These are phyloP conservation scores for Drosophila sturtevanti DNA, from an alignment of 1,140 invertebrate species.

Conservation along the genomic window DNA sequence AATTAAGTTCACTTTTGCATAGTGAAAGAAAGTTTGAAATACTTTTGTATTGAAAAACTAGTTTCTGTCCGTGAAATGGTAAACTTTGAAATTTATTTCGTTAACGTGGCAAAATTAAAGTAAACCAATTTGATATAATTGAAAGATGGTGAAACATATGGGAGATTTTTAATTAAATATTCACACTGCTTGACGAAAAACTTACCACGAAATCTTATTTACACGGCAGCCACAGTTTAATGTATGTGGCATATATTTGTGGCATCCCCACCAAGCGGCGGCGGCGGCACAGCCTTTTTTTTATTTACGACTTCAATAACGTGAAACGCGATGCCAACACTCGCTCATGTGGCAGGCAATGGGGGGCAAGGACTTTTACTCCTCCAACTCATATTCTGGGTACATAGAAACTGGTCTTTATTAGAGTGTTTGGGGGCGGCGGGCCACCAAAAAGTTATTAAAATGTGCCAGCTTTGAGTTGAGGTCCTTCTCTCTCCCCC, in stretches of 20 bases:
- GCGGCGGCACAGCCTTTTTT: slow-evolving; percentile 54
- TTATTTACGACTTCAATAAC: slow-evolving; percentile 81
- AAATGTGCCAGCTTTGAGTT: slow-evolving; percentile 66
- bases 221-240: slow-evolving; percentile 72
- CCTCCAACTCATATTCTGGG: background rate
- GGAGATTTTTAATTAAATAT: slow-evolving; percentile 67
- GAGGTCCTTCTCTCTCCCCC: slow-evolving; percentile 12
- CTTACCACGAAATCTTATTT: slow-evolving; percentile 75
- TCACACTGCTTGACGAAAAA: slow-evolving; percentile 56
- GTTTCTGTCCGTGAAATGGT: too few relatives aligned
- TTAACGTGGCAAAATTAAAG: too few relatives aligned
- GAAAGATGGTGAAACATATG: slow-evolving; percentile 3
- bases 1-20: too few relatives aligned
- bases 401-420: background rate
- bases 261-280: slow-evolving; percentile 21
- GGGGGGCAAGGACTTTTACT: background rate
- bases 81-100: too few relatives aligned
- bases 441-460: slow-evolving; percentile 68
- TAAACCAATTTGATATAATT: background rate
- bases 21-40: too few relatives aligned
- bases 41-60: too few relatives aligned
- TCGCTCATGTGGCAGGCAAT: slow-evolving; percentile 35
- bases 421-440: slow-evolving; percentile 9
- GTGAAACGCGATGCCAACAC: slow-evolving; percentile 44
- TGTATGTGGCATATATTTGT: slow-evolving; percentile 70